Percentiles rank a stretch among this genome's conserved stretches.
Conservation (phyloP, 1,140 invertebrate species). For the Coenobita brevimanus region DNA sequence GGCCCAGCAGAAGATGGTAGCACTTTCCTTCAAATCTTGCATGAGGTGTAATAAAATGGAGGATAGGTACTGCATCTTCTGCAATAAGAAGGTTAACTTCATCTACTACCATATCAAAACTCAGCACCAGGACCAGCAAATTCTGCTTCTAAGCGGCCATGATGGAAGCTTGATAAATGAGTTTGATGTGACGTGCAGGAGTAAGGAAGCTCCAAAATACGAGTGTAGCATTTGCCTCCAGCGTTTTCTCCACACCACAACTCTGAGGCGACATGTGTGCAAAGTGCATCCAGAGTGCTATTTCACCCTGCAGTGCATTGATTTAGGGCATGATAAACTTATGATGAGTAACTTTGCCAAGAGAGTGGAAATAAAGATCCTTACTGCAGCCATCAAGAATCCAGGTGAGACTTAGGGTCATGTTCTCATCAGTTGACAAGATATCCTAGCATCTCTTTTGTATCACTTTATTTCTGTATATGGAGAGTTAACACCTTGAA, state of each 20-base stretch:
- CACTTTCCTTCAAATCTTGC: conserved; percentile 10
- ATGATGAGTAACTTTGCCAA: conserved; percentile 17
- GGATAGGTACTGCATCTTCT: conserved; percentile 42
- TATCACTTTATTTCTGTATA: no score
- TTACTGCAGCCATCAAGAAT: background rate
- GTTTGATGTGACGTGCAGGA: background rate
- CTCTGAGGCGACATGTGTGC: conserved; percentile 25
- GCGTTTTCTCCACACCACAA: background rate
- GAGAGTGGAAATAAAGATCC: conserved; percentile 8
- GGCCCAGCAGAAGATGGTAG: conserved; percentile 12
- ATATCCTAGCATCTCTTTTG: no score
- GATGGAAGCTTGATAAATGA: conserved; percentile 5
- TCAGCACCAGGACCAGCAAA: conserved; percentile 30
- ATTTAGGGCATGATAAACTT: background rate
- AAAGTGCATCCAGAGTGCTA: conserved; percentile 21
- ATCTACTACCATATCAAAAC: conserved; percentile 41
- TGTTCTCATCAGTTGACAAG: no score
- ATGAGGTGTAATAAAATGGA: conserved; percentile 18
- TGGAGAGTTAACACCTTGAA: no score
- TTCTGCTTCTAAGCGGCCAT: conserved; percentile 14
- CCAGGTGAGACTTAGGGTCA: no score
- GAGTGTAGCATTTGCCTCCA: conserved; percentile 39
- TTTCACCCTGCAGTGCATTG: conserved; percentile 25
- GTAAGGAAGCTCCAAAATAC: background rate
- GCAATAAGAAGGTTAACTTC: conserved; percentile 36